phyloP scores from a whole-genome alignment of 2,888 invertebrate species.

The Chrysopilus asiliformis region DNA sequence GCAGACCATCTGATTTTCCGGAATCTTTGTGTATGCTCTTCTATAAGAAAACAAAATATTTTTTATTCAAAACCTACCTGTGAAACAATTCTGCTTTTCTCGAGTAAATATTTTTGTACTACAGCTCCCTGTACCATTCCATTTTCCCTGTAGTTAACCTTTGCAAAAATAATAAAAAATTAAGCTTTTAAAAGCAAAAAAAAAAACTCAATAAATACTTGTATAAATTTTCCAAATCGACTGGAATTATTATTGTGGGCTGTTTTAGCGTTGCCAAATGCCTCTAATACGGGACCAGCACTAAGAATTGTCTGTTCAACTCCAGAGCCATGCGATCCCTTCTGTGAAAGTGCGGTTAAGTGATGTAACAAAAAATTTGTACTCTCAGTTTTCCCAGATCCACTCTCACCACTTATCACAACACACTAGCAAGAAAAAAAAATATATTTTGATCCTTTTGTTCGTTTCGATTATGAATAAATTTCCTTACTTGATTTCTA shows the following conservation, averaged over 20 bases:
- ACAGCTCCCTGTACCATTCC: slow-evolving; percentile 97
- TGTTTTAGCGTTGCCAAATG: slow-evolving; percentile 97
- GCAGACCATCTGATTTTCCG: too few species aligned
- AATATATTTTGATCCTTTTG: not conserved
- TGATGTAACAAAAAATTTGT: slow-evolving; percentile 92
- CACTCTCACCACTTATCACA: slow-evolving; percentile 90
- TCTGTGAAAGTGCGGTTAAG: slow-evolving; percentile 86
- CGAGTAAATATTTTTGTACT: slow-evolving; percentile 90
- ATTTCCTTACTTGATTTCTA: slow-evolving; percentile 47
- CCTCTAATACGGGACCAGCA: slow-evolving; percentile 91
- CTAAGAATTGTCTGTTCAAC: slow-evolving; percentile 93
- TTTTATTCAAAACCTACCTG: slow-evolving; percentile 21
- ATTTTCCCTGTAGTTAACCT: slow-evolving; percentile 93
- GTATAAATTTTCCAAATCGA: slow-evolving; percentile 94
- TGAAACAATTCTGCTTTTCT: slow-evolving; percentile 92
- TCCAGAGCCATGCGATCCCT: slow-evolving; percentile 87
- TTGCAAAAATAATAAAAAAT: too few species aligned
- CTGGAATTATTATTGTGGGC: slow-evolving; percentile 96
- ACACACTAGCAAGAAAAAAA: slow-evolving; percentile 46
- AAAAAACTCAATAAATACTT: slow-evolving; percentile 34
- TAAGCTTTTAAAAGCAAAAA: not conserved
- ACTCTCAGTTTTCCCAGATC: slow-evolving; percentile 93
- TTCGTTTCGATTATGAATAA: too few species aligned
- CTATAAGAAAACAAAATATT: not conserved
- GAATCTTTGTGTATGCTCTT: too few species aligned